Evolutionary conservation across 1,140 invertebrate genomes (phyloP), one percentile per base, ranked within the genome.

Genomic region (Pseudomyrmex dendroicus): DNA sequence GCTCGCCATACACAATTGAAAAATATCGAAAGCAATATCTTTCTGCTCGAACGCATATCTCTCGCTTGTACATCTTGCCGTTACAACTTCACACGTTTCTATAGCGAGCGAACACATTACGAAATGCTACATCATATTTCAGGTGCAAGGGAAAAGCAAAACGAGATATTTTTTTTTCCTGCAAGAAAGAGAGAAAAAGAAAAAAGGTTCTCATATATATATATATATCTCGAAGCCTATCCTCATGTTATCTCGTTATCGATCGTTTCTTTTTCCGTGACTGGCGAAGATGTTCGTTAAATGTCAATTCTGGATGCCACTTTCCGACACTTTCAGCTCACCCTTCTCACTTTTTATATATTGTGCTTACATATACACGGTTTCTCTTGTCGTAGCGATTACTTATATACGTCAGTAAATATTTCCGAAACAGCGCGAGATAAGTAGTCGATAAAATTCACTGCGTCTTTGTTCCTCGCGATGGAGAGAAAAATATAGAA

Each of bases 1-100:
- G 44, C 46, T 10, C 20, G 22, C 8, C 13, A 52, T 15, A 20
- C 44, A 62, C 72, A 48, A 74, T 62, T 76, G 73, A 76, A 86
- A 82, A 70, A 72, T 82, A 85, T 62, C 70, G 52, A 10, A 20
- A 9, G 64, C 68, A 66, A 85, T 72, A 76, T 86, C 63, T 84
- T 74, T 46, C 35, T n/a, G 25, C 17, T 50, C 52, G 25, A 3
- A 35, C 35, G 13, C 56, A 13, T 61, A 63, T 57, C 48, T 67
- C 20, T 48, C 22, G 56, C 35, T 70, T 35, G 52, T 13, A 25
- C n/a, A 17, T 59, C 13, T 73, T 35, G 20, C 44, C 22, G 20
- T 10, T 10, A 5, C n/a, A 54, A 8, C 13, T 35, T 44, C 22
- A 56, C 35, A 52, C 8, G 48, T 35, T 17, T 54, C 2, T 9